A percentile compares a stretch with the other conserved stretches of the same genome.
Evolutionary conservation across 2,113 vertebrate species (phyloP).

Genomic region (Tenrec ecaudatus): DNA sequence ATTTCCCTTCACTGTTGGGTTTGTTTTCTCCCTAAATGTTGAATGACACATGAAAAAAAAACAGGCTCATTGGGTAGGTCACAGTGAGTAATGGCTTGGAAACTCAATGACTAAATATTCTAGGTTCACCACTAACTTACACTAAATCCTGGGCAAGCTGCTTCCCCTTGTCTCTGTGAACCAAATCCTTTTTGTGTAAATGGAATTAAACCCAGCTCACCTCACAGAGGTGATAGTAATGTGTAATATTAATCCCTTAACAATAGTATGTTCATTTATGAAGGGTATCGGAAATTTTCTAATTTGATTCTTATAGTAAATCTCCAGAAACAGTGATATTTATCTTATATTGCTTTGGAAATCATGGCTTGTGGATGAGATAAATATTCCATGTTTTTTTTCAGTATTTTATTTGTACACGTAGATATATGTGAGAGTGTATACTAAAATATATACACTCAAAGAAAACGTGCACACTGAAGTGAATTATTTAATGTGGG

Average conservation of each 20-base stretch:
- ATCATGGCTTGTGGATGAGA: not conserved
- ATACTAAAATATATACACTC: not conserved
- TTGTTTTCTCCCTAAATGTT: not conserved
- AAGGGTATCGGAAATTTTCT: not conserved
- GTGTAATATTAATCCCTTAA: not conserved
- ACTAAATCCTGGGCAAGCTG: not conserved
- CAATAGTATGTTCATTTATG: not conserved
- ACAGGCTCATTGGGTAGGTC: not conserved
- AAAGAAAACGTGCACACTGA: not conserved
- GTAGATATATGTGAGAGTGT: not conserved
- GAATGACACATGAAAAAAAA: not conserved
- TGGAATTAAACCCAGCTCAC: not conserved
- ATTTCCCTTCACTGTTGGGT: not conserved
- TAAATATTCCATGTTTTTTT: not conserved
- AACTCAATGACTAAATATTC: not conserved
- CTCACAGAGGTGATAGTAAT: too few relatives aligned
- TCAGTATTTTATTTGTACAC: not conserved
- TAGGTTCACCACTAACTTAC: constrained; percentile 32
- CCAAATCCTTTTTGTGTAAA: not conserved
- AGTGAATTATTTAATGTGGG: too few relatives aligned
- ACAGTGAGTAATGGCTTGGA: constrained; percentile 12
- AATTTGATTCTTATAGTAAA: not conserved
- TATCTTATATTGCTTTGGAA: not conserved
- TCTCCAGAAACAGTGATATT: not conserved
- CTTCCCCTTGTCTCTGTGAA: not conserved